phyloP scores from a whole-genome alignment of 2,888 invertebrate species.

The Oxytorus armatus region DNA sequence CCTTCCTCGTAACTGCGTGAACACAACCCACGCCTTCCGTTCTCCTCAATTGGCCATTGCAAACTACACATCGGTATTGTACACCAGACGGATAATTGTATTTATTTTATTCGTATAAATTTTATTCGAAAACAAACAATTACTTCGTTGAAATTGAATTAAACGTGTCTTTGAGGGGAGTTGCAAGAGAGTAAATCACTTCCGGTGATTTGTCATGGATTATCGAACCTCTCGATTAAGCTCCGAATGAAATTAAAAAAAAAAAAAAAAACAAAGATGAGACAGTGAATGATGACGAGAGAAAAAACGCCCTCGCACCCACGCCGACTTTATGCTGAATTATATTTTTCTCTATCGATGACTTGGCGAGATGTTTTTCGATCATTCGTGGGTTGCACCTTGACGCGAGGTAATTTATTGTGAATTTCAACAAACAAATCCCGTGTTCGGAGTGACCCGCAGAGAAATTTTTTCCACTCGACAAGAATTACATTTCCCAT shows the following conservation, averaged over 20 bases:
- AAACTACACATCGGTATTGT: background rate
- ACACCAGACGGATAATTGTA: background rate
- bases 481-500: too few species aligned
- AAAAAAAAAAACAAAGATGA: background rate
- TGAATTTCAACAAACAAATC: background rate
- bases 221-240: too few species aligned
- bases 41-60: conserved; percentile 67
- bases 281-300: too few species aligned
- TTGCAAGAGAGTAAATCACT: too few species aligned
- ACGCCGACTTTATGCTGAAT: background rate
- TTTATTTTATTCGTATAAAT: background rate
- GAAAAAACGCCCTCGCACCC: too few species aligned
- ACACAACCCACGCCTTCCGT: conserved; percentile 79
- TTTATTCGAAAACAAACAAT: too few species aligned
- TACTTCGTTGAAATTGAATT: too few species aligned
- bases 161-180: too few species aligned
- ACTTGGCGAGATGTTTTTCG: background rate
- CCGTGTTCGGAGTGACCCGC: background rate
- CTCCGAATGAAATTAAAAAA: too few species aligned
- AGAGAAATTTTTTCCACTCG: background rate
- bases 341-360: background rate
- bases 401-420: background rate
- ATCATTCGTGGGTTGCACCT: background rate
- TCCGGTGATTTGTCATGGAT: too few species aligned
- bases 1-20: conserved; percentile 3